Base-by-base conservation (phyloP, 2,113 vertebrate genomes). In the Haemorhous mexicanus region DNA sequence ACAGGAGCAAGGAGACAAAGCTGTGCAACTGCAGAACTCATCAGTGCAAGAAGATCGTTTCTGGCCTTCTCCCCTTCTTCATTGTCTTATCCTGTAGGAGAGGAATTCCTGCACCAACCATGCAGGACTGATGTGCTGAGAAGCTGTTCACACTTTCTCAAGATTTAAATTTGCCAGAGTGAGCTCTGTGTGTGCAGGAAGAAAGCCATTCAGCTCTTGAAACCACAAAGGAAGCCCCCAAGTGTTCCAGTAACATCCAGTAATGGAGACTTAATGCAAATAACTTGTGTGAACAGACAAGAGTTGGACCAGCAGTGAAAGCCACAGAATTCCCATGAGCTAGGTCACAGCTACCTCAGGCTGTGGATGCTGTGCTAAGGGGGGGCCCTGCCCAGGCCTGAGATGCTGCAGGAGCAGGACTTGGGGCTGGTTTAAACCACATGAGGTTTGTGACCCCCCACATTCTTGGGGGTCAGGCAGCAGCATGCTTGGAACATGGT, bases 401-500 rank as follows among this genome's bases (percentile, higher is more conserved):
- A 44, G n/a, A 41, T 11, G 39, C 44, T 9, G 12, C 59, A 35
- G 70, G 53, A 47, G 28, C 37, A 18, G 68, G 59, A n/a, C 47
- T 41, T 2, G 5, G 3, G 62, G 19, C 46, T 19, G 5, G 9
- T 30, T 64, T 16, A 33, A 47, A 49, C 55, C 50, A 23, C 39
- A 39, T 0, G 14, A 73, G 47, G 41, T 43, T 41, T 41, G 12
- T 5, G 8, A 46, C 41, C 9, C 9, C 84, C 64, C 24, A 7
- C 4, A 9, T 55, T 32, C 74, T 30, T 0, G 0, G 28, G 35
- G 21, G 21, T 19, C 50, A 32, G 46, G 44, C 46, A 69, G 61
- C 14, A 8, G 59, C 44, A 16, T 1, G 3, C 23, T 3, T 28
- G 46, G 21, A 69, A 33, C 2, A 4, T 1, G 24, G 39, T 13